Evolutionary conservation across 2,113 vertebrate species (phyloP), one percentile per base, ranked within the genome.

Genomic region (Rhinolophus sinicus): DNA sequence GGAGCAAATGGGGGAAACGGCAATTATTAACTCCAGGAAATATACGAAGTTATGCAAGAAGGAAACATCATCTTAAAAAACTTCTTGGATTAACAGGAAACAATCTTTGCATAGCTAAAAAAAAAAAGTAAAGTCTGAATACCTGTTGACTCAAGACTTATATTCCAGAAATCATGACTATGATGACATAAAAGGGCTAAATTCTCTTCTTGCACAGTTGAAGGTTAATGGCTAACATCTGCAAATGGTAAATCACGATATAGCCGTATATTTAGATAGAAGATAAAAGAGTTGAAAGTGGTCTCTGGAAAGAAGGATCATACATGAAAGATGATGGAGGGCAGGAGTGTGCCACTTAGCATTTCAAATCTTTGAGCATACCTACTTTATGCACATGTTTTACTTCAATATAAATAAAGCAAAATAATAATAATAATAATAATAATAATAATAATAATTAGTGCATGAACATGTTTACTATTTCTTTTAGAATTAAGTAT

Each of bases 401-500:
- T 60, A n/a, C 28, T 77, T 90, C 86, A 26, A 73, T 50, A 80
- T 26, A 69, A 76, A 69, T 15, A 64, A 84, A 40, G 33, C 47
- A 69, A 90, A 44, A n/a, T 35, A 76, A 83, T 65, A 77, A 80
- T 26, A 21, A 38, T 21, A 54, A 54, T 54, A 56, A 40, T 40
- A 40, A 40, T 40, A 44, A 44, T 5, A 44, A 44, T 5, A 44
- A 58, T 6, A 91, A 65, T 18, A 77, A 50, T 73, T n/a, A 82
- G 9, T 12, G 7, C 6, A n/a, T 1, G 24, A 64, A 86, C 85
- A 26, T 40, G 3, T 87, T 81, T 19, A 26, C 78, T 62, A 2
- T 69, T 69, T n/a, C 64, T 87, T 38, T 88, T 85, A 88, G 44
- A 88, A 90, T 90, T 84, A 94, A 65, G 21, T 91, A 77, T 96